phyloP scores from a whole-genome alignment of 2,888 invertebrate species.

The Pogonocherus hispidulus region DNA sequence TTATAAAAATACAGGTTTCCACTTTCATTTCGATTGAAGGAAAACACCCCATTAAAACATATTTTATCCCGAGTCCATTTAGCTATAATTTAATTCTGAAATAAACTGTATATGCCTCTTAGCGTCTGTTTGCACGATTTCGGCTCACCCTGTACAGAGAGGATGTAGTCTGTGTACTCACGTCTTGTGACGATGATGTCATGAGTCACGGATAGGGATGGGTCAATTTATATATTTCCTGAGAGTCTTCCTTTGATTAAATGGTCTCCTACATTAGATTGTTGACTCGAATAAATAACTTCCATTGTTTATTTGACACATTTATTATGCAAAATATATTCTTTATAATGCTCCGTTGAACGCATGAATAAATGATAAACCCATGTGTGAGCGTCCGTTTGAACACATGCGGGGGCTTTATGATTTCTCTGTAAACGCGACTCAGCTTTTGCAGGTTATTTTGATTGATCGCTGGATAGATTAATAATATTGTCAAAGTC shows the following conservation, averaged over 20 bases:
- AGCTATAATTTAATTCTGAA: too few species aligned
- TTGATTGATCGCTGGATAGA: not conserved
- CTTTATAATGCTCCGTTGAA: slow-evolving; percentile 10
- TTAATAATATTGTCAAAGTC: too few species aligned
- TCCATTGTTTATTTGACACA: slow-evolving; percentile 36
- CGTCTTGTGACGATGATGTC: slow-evolving; percentile 22
- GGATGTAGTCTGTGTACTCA: slow-evolving; percentile 29
- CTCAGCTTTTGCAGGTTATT: not conserved
- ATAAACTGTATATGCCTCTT: too few species aligned
- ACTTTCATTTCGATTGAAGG: too few species aligned
- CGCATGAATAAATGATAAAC: not conserved
- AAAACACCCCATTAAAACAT: too few species aligned
- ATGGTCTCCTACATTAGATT: slow-evolving; percentile 28
- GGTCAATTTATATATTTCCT: slow-evolving; percentile 35
- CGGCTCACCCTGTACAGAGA: not conserved
- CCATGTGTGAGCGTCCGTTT: not conserved
- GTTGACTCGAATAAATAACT: slow-evolving; percentile 32
- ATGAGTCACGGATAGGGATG: slow-evolving; percentile 38
- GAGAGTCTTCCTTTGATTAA: slow-evolving; percentile 23
- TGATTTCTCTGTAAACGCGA: not conserved
- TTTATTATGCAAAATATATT: slow-evolving; percentile 35
- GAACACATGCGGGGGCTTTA: not conserved
- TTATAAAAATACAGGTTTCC: too few species aligned
- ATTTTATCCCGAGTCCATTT: too few species aligned
- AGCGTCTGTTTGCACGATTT: too few species aligned